Conservation (phyloP, 2,797 vertebrate species). For the Cynopterus sphinx region DNA sequence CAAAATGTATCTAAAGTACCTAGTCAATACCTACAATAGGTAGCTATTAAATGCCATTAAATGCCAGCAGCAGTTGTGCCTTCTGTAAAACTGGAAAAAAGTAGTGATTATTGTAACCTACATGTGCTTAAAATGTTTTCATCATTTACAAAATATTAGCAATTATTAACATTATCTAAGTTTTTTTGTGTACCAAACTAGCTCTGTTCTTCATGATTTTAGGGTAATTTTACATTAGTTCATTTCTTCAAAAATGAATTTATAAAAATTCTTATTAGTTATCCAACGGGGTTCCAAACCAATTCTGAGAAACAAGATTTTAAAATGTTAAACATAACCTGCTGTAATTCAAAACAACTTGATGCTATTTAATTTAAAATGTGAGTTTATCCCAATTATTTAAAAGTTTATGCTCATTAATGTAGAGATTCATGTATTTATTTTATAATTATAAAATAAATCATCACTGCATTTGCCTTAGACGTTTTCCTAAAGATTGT, state of each 20-base stretch:
- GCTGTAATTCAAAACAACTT: background rate
- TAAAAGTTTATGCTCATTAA: background rate
- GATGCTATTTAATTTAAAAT: background rate
- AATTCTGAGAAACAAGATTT: background rate
- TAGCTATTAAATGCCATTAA: background rate
- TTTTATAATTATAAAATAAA: background rate
- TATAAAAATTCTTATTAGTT: background rate
- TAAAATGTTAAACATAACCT: background rate
- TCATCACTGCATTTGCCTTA: background rate
- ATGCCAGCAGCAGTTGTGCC: background rate
- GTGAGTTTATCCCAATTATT: background rate
- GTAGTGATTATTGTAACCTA: background rate
- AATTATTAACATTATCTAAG: background rate
- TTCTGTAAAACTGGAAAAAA: background rate
- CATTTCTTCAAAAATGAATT: background rate
- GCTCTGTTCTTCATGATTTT: background rate
- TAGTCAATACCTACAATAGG: background rate
- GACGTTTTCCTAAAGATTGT: background rate
- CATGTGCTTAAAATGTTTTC: background rate
- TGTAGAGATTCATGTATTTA: background rate
- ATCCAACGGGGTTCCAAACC: background rate
- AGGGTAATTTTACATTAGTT: background rate
- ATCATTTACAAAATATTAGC: background rate
- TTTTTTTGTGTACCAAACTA: background rate
- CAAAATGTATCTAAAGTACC: background rate